Base-by-base conservation (phyloP, 2,888 invertebrate genomes). In the Mesorhabditis spiculigera region DNA sequence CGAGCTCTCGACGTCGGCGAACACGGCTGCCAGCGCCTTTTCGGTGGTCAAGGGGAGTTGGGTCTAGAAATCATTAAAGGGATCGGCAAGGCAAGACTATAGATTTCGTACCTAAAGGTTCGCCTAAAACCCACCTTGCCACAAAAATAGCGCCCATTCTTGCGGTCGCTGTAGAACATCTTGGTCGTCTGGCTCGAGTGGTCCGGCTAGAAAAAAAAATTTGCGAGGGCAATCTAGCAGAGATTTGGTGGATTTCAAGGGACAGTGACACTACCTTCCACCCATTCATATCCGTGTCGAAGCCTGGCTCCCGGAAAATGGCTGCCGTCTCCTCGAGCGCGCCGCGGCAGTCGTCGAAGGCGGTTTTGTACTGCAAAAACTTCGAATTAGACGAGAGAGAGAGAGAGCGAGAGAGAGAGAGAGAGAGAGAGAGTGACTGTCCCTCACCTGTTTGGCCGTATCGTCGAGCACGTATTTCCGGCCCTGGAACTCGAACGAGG, bases 111-210 rank as follows among this genome's bases (percentile, higher is more conserved):
- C 28, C 28, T 28, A 1, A 28, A 28, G 28, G 3, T 28, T 28
- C 28, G 28, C 28, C 28, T 1, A 28, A 28, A 1, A 28, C 28
- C 28, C 28, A 50, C 58, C 58, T 50, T 50, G 1, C 58, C 58
- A 50, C 10, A 10, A 50, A 50, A 50, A 50, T 50, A 50, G 8
- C 58, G 58, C n/a, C 58, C 58, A 50, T 50, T 50, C 58, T 50
- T 50, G 8, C 58, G 58, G n/a, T 50, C 58, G n/a, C n/a, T 50
- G 58, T 50, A 50, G 58, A 13, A 50, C 58, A 50, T 50, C n/a
- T 50, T 50, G 10, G 58, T 50, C 8, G 58, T 50, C 58, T 50
- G 10, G n/a, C n/a, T 50, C n/a, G 58, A 50, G 58, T 50, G 58
- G n/a, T 50, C 58, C 8, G 58, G 58, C 58, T 50, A 50, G n/a